Percentiles rank a stretch among this genome's conserved stretches.
Evolutionary conservation across 2,113 vertebrate species (phyloP).

Genomic region (Ctenodactylus gundi): DNA sequence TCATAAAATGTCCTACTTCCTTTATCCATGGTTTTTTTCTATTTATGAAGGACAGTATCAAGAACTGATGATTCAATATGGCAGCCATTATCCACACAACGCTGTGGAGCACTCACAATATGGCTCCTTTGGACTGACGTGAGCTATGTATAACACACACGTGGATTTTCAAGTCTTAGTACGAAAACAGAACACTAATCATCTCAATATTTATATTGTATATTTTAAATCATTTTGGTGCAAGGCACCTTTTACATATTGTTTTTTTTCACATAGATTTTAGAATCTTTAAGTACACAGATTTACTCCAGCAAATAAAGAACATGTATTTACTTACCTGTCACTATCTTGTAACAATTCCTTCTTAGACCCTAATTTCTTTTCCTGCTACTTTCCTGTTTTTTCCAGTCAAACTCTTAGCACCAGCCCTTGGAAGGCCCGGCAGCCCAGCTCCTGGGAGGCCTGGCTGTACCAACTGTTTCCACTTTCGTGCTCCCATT

Average conservation of each 20-base stretch:
- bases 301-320: neutral
- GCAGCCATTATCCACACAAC: neutral
- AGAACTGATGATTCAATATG: neutral
- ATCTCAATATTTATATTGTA: neutral
- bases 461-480: neutral
- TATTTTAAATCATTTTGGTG: too few species aligned
- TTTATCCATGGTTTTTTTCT: neutral
- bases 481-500: neutral
- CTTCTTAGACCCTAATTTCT: neutral
- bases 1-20: too few species aligned
- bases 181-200: neutral
- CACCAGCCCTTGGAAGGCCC: neutral
- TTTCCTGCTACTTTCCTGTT: neutral
- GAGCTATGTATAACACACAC: neutral
- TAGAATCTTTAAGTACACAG: neutral
- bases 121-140: neutral
- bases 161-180: neutral
- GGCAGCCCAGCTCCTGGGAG: neutral
- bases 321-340: neutral
- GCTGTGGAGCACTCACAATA: fast-evolving
- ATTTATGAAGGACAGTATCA: neutral
- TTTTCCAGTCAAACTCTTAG: neutral
- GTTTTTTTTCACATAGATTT: too few species aligned
- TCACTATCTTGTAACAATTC: neutral
- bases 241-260: too few species aligned